A percentile compares a stretch with the other conserved stretches of the same genome.
Conservation (phyloP, 37 sponge, comb jelly and placozoan genomes). For the Agelas oroides region DNA sequence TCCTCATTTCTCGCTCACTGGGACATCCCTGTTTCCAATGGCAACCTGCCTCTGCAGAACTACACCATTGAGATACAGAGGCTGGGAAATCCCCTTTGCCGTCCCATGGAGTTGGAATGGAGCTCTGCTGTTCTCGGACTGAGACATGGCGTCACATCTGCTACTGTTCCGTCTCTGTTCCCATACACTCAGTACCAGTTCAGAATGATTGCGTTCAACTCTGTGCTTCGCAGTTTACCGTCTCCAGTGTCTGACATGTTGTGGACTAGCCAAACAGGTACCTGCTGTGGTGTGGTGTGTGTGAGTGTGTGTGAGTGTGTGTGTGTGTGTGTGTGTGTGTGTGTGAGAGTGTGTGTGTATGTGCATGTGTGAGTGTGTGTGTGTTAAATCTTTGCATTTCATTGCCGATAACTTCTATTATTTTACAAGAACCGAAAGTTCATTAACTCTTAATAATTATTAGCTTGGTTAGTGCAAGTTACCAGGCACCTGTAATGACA, state of each 20-base stretch:
- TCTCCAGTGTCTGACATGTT: background rate
- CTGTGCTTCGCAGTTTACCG: background rate
- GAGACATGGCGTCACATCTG: background rate
- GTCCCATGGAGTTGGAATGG: background rate
- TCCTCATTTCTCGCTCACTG: conserved; percentile 20
- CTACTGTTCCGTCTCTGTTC: background rate
- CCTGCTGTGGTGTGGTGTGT: background rate
- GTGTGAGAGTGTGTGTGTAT: too few species aligned
- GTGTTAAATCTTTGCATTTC: too few species aligned
- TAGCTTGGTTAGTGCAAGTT: too few species aligned
- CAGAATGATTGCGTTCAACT: conserved; percentile 30
- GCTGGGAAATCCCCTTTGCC: conserved; percentile 9
- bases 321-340: too few species aligned
- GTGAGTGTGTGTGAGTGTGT: too few species aligned
- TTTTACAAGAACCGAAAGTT: too few species aligned
- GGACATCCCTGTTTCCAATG: conserved; percentile 1
- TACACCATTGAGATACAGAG: conserved; percentile 18
- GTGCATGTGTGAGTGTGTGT: too few species aligned
- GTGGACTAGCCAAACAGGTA: conserved; percentile 14
- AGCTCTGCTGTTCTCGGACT: background rate
- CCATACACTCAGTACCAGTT: conserved; percentile 20
- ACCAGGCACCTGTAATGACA: too few species aligned
- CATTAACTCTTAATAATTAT: too few species aligned
- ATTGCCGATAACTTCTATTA: too few species aligned
- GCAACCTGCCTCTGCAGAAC: conserved; percentile 20